Percentiles rank a stretch among this genome's conserved stretches.
Evolutionary conservation across 2,888 invertebrate species (phyloP).

Genomic region (Furcula furcula): DNA sequence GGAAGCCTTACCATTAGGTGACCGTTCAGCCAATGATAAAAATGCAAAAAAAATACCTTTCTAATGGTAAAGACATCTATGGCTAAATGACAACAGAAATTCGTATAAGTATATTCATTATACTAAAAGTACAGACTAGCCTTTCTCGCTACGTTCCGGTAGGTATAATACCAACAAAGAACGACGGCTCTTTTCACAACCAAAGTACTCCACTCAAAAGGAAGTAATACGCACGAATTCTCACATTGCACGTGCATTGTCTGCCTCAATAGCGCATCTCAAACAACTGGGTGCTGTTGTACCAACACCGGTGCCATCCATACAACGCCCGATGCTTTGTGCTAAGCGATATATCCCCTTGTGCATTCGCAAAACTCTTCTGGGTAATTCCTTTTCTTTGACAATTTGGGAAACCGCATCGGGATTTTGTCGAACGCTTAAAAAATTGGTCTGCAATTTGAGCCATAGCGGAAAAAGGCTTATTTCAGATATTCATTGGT

Average conservation of each 20-base stretch:
- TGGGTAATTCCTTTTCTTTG: slow-evolving; percentile 74
- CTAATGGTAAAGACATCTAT: no score
- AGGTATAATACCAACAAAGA: no score
- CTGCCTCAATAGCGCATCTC: slow-evolving; percentile 17
- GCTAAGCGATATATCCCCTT: slow-evolving; percentile 60
- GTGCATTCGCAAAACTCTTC: slow-evolving; percentile 56
- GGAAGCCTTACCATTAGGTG: no score
- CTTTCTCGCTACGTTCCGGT: no score
- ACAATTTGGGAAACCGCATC: slow-evolving; percentile 50
- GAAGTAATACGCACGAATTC: slow-evolving; percentile 19
- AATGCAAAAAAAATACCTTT: no score
- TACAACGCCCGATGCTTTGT: slow-evolving; percentile 34
- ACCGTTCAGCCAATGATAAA: no score
- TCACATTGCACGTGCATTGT: slow-evolving; percentile 22
- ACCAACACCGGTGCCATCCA: slow-evolving; percentile 45
- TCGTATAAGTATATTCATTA: no score
- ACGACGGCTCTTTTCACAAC: slow-evolving; percentile 1
- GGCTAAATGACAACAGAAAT: no score
- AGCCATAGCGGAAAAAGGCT: no score
- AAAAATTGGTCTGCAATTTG: no score
- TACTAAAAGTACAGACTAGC: no score
- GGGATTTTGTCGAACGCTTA: slow-evolving; percentile 15
- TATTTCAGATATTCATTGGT: no score
- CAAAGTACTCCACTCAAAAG: slow-evolving; percentile 7
- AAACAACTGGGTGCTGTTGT: slow-evolving; percentile 37